Evolutionary conservation across 2,797 vertebrate genomes (phyloP).

Genomic region (Chrosomus eos): DNA sequence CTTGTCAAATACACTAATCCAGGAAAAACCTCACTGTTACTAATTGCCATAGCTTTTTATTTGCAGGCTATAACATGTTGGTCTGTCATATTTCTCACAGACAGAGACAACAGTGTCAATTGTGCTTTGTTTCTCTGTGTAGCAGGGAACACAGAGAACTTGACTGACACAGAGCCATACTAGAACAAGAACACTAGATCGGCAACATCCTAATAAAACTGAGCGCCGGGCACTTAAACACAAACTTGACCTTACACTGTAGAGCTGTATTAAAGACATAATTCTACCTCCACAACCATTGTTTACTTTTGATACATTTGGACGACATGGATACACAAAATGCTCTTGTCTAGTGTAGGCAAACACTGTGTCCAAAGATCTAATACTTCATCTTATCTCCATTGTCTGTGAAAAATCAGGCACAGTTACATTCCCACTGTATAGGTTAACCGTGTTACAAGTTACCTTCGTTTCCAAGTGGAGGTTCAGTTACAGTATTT

Average conservation of each 20-base stretch:
- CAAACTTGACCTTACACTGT: background rate
- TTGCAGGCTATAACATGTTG: conserved; percentile 1
- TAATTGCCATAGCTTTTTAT: background rate
- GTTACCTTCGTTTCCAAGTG: conserved; percentile 19
- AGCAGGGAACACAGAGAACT: conserved; percentile 64
- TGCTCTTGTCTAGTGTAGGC: conserved; percentile 2
- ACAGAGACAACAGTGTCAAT: conserved; percentile 34
- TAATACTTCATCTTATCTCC: conserved; percentile 33
- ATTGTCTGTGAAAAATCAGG: background rate
- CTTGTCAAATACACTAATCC: conserved; percentile 5
- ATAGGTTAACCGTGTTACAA: conserved; percentile 33
- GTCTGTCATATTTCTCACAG: conserved; percentile 24
- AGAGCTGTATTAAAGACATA: conserved; percentile 11
- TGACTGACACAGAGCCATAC: conserved; percentile 60
- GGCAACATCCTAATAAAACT: conserved; percentile 12
- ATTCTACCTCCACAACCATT: background rate
- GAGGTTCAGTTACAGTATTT: conserved; percentile 45
- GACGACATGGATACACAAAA: conserved; percentile 4
- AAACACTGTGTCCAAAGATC: conserved; percentile 18
- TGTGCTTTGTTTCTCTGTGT: conserved; percentile 61
- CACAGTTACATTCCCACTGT: conserved; percentile 1
- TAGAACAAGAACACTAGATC: conserved; percentile 44
- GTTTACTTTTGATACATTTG: conserved; percentile 11
- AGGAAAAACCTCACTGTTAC: background rate
- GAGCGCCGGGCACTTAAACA: background rate